Base-by-base conservation (phyloP, 2,113 vertebrate species). In the Trematocara nigrifrons region DNA sequence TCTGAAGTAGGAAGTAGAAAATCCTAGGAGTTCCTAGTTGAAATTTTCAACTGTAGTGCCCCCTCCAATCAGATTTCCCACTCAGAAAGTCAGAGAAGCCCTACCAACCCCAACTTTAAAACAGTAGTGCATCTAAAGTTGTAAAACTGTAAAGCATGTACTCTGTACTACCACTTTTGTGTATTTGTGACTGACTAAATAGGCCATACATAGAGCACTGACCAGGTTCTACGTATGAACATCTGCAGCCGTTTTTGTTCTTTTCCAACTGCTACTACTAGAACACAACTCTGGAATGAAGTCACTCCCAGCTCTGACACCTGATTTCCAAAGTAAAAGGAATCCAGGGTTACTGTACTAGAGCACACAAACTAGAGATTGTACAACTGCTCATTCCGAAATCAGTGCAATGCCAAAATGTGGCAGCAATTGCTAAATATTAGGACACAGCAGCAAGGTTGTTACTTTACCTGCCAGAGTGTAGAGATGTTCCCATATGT, bases 401-500 rank as follows among this genome's bases (percentile, higher is more conserved):
- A 29, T 45, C 22, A 29, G 10, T 31, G 10, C 45, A 76, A n/a
- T 51, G 45, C 71, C 29, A 6, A 16, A 31, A 51, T 49, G 26
- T 51, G 45, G 26, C 16, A 51, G 45, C 15, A 51, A 31, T 49
- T 76, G 26, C 10, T 76, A 18, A 85, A 49, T 15, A 40, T 42
- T 45, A 64, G 18, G 33, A 81, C 15, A 51, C 47, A 88, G 47
- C 20, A 74, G 16, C 10, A 51, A 61, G 33, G 53, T 79, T 77
- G 79, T 87, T 85, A 78, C 90, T 93, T 94, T 97, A 99, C 98
- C 98, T 97, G 97, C 93, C 87, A 97, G 94, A 84, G 91, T 96
- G 94, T 91, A 97, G 66, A 99, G 96, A 90, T 91, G 96, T 80
- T 97, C 95, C 98, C 98, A 99, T 56, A 98, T 82, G 16, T 96